Evolutionary conservation across 2,888 invertebrate species (phyloP), one percentile per base, ranked within the genome.

Genomic region (Dermolepida albohirtum): DNA sequence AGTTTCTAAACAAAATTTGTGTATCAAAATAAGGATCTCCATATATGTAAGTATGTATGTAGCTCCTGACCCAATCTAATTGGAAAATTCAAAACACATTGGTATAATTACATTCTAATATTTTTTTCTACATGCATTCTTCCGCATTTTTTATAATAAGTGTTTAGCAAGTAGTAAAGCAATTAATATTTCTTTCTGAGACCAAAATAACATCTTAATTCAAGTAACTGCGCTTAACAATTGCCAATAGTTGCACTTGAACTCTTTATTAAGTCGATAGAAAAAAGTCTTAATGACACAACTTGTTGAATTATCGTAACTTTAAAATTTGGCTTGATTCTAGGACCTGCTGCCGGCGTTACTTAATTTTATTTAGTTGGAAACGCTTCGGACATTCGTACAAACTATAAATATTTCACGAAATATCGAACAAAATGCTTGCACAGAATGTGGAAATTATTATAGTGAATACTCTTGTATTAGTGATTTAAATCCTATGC

Each of bases 231-330:
- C 40, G 17, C 40, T 17, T n/a, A 14, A 14, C 14, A 22, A 40
- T 12, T 54, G 59, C 59, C 59, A 59, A 59, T 29, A 59, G 29
- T 54, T 40, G 40, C 44, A 44, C 59, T 16, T 29, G 43, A n/a
- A 43, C 43, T 29, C 40, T 59, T n/a, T n/a, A 14, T 44, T 59
- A 44, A 59, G 59, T 44, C 29, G 34, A 44, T 44, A 27, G 17
- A 39, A 59, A n/a, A 59, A 59, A 59, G 22, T 41, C 44, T 44
- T 59, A 59, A 59, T 59, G 59, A 43, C 44, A 29, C 59, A 59
- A 59, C 59, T 59, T 59, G 59, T 59, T 59, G 59, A 14, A 43
- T 44, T 29, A 59, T 59, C 59, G 59, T 59, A 59, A 59, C 44
- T 59, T 44, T 59, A 59, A 59, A 59, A 44, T 59, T 59, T 59